phyloP scores from a whole-genome alignment of 2,797 vertebrate species.

The Coccyzus lansbergi region DNA sequence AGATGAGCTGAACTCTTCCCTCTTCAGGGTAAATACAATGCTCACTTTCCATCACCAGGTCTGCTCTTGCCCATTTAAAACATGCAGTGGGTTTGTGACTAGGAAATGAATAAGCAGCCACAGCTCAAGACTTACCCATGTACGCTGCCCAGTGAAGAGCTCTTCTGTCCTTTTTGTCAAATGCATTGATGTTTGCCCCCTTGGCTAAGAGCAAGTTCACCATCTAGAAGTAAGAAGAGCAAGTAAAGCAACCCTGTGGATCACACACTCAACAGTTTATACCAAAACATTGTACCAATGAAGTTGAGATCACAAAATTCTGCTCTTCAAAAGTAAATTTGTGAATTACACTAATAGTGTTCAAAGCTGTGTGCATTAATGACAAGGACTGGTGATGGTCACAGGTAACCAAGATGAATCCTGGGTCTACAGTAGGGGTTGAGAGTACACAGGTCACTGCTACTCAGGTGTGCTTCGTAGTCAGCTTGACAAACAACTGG shows the following conservation, averaged over 20 bases:
- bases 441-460: background rate
- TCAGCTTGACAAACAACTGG: background rate
- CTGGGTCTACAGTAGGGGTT: background rate
- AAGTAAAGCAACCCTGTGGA: background rate
- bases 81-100: background rate
- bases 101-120: background rate
- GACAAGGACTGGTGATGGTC: background rate
- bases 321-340: background rate
- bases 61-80: background rate
- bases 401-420: background rate
- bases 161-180: conserved; percentile 96
- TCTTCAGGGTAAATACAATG: background rate
- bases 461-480: background rate
- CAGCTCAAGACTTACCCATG: conserved; percentile 85
- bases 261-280: background rate
- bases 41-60: background rate
- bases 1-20: background rate
- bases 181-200: conserved; percentile 98
- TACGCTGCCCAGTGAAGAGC: conserved; percentile 97
- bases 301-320: background rate
- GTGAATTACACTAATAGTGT: background rate
- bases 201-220: conserved; percentile 92
- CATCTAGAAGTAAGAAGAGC: conserved; percentile 84
- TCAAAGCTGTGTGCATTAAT: background rate
- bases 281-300: background rate